A percentile compares a stretch with the other conserved stretches of the same genome.
Conservation (phyloP, 2,888 invertebrate genomes). For the Lamellibrachia columna region DNA sequence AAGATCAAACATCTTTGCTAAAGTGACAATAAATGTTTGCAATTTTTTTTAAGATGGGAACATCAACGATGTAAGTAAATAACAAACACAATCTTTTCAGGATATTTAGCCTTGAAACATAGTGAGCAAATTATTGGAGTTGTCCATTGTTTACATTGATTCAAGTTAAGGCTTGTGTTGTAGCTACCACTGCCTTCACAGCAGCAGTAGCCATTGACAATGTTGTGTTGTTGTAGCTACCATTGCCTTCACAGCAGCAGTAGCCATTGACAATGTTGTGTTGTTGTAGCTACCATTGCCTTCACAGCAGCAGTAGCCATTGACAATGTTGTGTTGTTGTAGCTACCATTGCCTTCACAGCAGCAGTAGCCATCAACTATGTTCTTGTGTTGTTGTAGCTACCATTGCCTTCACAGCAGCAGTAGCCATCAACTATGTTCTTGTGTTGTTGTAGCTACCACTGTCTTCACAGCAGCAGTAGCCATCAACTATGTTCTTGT, state of each 20-base stretch:
- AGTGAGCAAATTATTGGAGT: too few species aligned
- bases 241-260: not conserved
- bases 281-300: not conserved
- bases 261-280: not conserved
- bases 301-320: not conserved
- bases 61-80: not conserved
- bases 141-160: too few species aligned
- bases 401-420: not conserved
- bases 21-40: not conserved
- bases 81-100: too few species aligned
- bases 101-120: too few species aligned
- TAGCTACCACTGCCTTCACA: not conserved
- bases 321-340: not conserved
- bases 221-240: not conserved
- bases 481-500: not conserved
- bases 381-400: not conserved
- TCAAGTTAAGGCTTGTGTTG: not conserved
- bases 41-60: not conserved
- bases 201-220: not conserved
- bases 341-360: not conserved
- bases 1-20: not conserved
- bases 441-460: not conserved
- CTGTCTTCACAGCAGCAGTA: not conserved
- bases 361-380: not conserved
- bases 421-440: not conserved